These are phyloP conservation scores for Phyllotreta striolata DNA, from an alignment of 2,888 invertebrate genomes.

Conservation along the genomic window DNA sequence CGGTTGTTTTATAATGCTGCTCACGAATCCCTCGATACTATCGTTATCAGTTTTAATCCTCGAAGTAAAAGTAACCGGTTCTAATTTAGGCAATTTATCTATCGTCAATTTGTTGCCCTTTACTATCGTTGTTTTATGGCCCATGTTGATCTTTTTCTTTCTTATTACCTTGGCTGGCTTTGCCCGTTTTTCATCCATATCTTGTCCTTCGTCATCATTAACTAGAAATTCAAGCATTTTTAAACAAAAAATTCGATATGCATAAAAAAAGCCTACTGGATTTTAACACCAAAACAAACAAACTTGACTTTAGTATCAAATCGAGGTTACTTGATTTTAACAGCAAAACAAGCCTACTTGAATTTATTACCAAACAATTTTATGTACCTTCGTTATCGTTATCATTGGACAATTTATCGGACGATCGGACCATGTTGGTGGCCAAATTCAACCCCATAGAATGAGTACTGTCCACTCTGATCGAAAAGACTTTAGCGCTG, in stretches of 20 bases:
- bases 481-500: slow-evolving; percentile 75
- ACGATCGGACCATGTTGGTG: slow-evolving; percentile 65
- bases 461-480: slow-evolving; percentile 87
- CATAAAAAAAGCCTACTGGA: no score
- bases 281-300: no score
- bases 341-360: no score
- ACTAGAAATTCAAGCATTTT: slow-evolving; percentile 4
- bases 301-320: no score
- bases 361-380: no score
- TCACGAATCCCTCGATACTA: slow-evolving; percentile 52
- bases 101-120: slow-evolving; percentile 46
- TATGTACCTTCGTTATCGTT: no score
- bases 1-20: slow-evolving; percentile 41
- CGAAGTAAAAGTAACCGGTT: slow-evolving; percentile 51
- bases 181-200: slow-evolving; percentile 45
- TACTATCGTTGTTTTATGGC: slow-evolving; percentile 48
- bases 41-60: slow-evolving; percentile 48
- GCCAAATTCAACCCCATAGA: slow-evolving; percentile 81
- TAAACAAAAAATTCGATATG: slow-evolving; percentile 13
- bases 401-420: slow-evolving; percentile 27
- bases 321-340: no score
- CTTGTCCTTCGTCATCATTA: slow-evolving; percentile 35
- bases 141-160: slow-evolving; percentile 40
- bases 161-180: slow-evolving; percentile 45
- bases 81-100: slow-evolving; percentile 48